These are phyloP conservation scores for Ochropleura leucogaster DNA, from an alignment of 2,888 invertebrate species.

Conservation along the genomic window DNA sequence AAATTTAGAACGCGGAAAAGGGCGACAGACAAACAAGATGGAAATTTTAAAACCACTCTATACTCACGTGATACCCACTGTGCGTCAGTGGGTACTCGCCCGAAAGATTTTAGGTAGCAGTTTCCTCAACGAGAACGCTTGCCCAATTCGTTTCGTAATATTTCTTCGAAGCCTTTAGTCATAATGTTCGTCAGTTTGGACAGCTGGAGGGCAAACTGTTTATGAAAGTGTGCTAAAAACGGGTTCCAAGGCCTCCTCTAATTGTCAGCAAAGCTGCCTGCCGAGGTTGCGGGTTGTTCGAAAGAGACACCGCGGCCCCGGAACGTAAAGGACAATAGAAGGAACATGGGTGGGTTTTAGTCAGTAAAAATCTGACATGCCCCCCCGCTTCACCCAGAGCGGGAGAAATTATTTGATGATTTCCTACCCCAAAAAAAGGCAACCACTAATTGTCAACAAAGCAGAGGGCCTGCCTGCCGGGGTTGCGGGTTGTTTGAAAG, in stretches of 20 bases:
- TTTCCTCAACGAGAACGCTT: constrained; percentile 33
- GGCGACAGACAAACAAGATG: constrained; percentile 8
- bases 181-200: constrained; percentile 8
- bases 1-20: constrained; percentile 17
- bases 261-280: no score
- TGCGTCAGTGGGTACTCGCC: neutral
- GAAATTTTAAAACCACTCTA: neutral
- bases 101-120: neutral
- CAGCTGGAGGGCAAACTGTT: neutral
- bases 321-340: no score
- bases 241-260: neutral
- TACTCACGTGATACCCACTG: neutral
- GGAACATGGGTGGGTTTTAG: no score
- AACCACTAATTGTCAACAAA: no score
- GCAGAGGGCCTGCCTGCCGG: no score
- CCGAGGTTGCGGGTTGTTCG: no score
- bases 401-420: no score
- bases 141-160: constrained; percentile 28
- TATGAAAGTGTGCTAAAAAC: neutral
- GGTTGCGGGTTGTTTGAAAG: no score
- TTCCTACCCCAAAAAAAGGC: no score
- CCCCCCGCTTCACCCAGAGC: no score
- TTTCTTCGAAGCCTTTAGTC: constrained; percentile 33
- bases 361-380: no score
- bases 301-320: no score